Base-by-base conservation (phyloP, 2,888 invertebrate genomes). In the Thyatira batis region DNA sequence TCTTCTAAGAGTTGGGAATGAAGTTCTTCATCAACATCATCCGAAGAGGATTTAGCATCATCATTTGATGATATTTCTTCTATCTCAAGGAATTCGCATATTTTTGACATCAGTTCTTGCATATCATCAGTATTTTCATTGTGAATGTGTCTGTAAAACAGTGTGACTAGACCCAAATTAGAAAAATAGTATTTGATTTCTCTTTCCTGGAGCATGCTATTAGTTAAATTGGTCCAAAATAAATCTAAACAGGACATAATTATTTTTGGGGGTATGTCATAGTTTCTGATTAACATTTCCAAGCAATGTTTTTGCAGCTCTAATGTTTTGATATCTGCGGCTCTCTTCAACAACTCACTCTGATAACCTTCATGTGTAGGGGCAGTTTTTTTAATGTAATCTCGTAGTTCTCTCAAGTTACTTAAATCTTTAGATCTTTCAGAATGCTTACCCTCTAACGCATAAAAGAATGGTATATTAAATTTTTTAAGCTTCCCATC, bases 401-500 rank as follows among this genome's bases (percentile, higher is more conserved):
- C 94, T 57, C 95, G 94, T 23, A 97, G 83, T 65, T 96, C 95
- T 74, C 97, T 95, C 57, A 98, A 92, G 46, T 97, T 90, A 85
- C 98, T 97, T 52, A 98, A 93, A 84, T 98, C 98, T 67, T 97
- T 94, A 0, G 97, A 96, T 70, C 96, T 94, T 69, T 96, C 95
- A 55, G 97, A 97, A 84, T 97, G 97, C 78, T 96, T 96, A 66
- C 96, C 97, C 80, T 96, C 96, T 43, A 98, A 90, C 0, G 97
- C 96, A 81, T 96, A 96, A 84, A 98, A 98, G 82, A 98, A 99
- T 21, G 99, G 99, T 69, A 98, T 95, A 58, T 93, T 90, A 60
- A 98, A 94, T 75, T 96, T 96, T 79, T 96, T 97, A 0, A 98
- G 83, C 70, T 94, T 94, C 0, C 97, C 97, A 78, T 96, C 95